A percentile compares a stretch with the other conserved stretches of the same genome.
These are phyloP conservation scores for Origma solitaria DNA, from an alignment of 2,113 vertebrate species.

Conservation along the genomic window DNA sequence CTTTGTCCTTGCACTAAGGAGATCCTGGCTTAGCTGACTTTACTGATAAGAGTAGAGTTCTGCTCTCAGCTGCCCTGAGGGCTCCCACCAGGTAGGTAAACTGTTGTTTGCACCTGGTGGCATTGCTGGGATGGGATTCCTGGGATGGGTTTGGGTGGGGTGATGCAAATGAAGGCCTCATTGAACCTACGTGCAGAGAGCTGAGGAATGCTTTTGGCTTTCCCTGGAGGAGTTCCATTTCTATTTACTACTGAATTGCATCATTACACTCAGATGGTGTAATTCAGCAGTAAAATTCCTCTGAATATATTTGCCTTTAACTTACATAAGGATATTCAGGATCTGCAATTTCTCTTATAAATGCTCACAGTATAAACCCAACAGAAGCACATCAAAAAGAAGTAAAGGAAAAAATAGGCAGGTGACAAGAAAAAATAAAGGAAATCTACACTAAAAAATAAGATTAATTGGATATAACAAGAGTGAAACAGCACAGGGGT, in stretches of 20 bases:
- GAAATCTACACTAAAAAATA: not conserved
- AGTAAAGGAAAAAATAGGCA: not conserved
- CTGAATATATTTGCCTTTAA: not conserved
- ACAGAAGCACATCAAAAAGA: not conserved
- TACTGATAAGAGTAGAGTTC: not conserved
- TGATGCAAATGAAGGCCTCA: not conserved
- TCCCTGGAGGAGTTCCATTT: not conserved
- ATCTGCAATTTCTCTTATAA: not conserved
- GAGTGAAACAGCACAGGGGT: not conserved
- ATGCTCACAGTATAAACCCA: not conserved
- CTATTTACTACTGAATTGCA: not conserved
- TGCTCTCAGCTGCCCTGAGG: not conserved
- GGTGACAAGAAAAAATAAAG: not conserved
- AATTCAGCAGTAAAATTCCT: not conserved
- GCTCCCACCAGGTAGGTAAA: not conserved
- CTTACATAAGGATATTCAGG: not conserved
- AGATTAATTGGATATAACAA: not conserved
- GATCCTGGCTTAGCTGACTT: not conserved
- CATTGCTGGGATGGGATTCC: not conserved
- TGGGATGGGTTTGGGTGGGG: not conserved
- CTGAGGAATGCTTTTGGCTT: not conserved
- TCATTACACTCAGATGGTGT: not conserved
- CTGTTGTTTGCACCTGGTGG: not conserved
- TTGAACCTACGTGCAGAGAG: not conserved
- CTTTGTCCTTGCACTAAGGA: not conserved